Conservation (phyloP, 1,140 invertebrate genomes). For the Lepidurus packardi region DNA sequence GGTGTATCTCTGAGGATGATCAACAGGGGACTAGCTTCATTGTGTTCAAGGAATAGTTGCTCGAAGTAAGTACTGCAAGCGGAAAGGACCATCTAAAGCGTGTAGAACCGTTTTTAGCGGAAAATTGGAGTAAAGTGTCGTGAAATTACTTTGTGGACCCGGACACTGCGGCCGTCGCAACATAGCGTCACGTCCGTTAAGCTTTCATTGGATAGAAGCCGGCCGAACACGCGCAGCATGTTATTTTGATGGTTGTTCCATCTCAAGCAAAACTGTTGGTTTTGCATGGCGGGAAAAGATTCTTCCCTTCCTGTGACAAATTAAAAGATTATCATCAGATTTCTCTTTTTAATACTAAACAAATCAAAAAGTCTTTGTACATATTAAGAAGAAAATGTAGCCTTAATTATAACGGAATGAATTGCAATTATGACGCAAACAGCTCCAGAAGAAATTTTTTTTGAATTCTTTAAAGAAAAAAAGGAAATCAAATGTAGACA, state of each 20-base stretch:
- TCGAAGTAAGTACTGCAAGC: slow-evolving; percentile 87
- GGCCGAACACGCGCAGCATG: slow-evolving; percentile 73
- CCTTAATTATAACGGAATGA: too few relatives aligned
- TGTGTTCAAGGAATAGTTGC: slow-evolving; percentile 77
- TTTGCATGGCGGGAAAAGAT: not conserved
- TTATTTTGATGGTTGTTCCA: slow-evolving; percentile 90
- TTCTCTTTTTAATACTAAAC: too few relatives aligned
- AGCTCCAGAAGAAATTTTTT: too few relatives aligned
- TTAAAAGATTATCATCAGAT: too few relatives aligned
- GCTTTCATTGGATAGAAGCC: slow-evolving; percentile 74
- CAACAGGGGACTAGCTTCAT: slow-evolving; percentile 60
- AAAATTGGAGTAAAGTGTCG: slow-evolving; percentile 34
- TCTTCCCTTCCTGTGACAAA: not conserved
- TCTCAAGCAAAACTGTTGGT: slow-evolving; percentile 78
- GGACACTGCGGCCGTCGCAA: slow-evolving; percentile 77
- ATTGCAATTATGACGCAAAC: too few relatives aligned
- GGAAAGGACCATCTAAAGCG: slow-evolving; percentile 55
- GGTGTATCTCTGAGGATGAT: slow-evolving; percentile 78
- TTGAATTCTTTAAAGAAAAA: too few relatives aligned
- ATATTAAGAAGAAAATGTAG: too few relatives aligned
- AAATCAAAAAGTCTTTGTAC: too few relatives aligned
- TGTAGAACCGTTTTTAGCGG: slow-evolving; percentile 36
- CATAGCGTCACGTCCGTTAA: slow-evolving; percentile 87
- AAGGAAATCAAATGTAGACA: too few relatives aligned
- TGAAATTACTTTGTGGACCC: slow-evolving; percentile 72